Base-by-base conservation (phyloP, 2,888 invertebrate genomes). In the Neoascia interrupta region DNA sequence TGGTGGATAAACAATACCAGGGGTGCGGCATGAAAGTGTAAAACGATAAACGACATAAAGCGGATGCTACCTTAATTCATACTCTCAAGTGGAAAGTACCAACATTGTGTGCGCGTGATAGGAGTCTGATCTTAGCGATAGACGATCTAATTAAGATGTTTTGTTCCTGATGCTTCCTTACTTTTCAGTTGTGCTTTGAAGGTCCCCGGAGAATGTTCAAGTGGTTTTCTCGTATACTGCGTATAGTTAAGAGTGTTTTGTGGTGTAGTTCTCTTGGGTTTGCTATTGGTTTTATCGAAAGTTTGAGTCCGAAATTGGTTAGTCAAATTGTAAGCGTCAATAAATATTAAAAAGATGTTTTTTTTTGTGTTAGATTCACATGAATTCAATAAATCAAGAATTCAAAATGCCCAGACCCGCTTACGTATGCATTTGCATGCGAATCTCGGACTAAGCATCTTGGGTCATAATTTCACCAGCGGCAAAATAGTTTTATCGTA, bases 1-100 rank as follows among this genome's bases (percentile, higher is more conserved):
- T 72, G 26, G 51, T 34, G 15, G 45, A 70, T 66, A 66, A 63
- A 54, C 53, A 69, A 64, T 21, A 60, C 21, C 3, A 11, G 5
- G 16, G 2, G 10, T 2, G 39, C 6, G 36, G 10, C n/a, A 11
- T 16, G 26, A 10, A 51, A 28, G 47, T n/a, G 28, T 13, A 21
- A 15, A 16, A 18, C 21, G 18, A 45, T 41, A 70, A 72, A 21
- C 79, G 66, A 79, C 11, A 56, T 61, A 49, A 23, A 51, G 54
- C 73, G 73, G 73, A 79, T 73, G 79, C 61, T 66, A 76, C 66
- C 73, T 73, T 68, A 73, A 68, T 68, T 66, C 60, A 61, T 66
- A 23, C 43, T 28, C 23, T 53, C 47, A 41, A 61, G 72, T 68
- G 64, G 58, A 66, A 53, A 28, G 39, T 19, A n/a, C 16, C 19